These are phyloP conservation scores for Aphis gossypii DNA, from an alignment of 1,140 invertebrate genomes.

Conservation along the genomic window DNA sequence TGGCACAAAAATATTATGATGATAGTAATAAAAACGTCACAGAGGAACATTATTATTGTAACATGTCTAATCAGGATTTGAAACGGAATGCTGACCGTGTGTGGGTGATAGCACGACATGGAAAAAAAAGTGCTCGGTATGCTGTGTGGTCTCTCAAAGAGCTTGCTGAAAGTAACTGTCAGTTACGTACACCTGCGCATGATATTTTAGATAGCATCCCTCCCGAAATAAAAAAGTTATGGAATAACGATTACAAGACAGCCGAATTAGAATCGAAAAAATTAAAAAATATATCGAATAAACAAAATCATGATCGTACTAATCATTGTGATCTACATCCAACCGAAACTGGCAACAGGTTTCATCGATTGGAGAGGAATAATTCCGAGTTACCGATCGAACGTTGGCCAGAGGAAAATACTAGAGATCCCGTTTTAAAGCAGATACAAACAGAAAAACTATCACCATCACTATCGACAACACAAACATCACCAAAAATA, in stretches of 20 bases:
- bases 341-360: neutral
- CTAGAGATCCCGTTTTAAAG: neutral
- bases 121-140: neutral
- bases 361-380: neutral
- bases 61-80: neutral
- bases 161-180: neutral
- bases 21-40: neutral
- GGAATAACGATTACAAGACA: neutral
- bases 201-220: neutral
- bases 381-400: neutral
- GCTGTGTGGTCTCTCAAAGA: slow-evolving; percentile 1
- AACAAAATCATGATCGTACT: neutral
- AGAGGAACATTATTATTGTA: neutral
- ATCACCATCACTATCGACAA: neutral
- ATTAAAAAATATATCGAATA: neutral
- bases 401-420: neutral
- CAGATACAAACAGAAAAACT: neutral
- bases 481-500: neutral
- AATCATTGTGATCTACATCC: neutral
- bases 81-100: neutral
- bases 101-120: slow-evolving; percentile 4
- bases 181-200: neutral
- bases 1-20: neutral
- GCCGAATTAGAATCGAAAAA: neutral
- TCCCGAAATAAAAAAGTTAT: neutral